Evolutionary conservation across 2,797 vertebrate species (phyloP), one percentile per base, ranked within the genome.

Genomic region (Brachymystax lenok): DNA sequence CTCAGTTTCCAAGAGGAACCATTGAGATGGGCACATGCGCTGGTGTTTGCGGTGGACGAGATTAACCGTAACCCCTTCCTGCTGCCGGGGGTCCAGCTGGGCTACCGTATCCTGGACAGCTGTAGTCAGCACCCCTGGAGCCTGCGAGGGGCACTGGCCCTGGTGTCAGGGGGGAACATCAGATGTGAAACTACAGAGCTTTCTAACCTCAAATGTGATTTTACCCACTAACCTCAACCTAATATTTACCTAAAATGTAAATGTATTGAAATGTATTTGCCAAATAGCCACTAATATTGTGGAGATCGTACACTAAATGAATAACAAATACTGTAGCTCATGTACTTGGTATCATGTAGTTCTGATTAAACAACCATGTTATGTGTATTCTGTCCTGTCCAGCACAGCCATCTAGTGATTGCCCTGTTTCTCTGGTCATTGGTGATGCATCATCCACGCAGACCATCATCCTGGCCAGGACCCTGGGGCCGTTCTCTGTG

Each of bases 1-100:
- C 54, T 33, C 80, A 96, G 90, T 81, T 93, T 96, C 89, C 91
- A 95, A 82, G 80, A 85, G 33, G 86, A 86, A 71, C 84, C 91
- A 3, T 71, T 93, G 27, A 91, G 90, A 68, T 94, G 92, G 87
- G 56, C 91, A 28, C 90, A 94, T 74, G 90, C 89, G 35, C 8
- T 71, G 50, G 16, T 52, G 14, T 50, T 71, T 51, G 51, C 21
- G 1, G 24, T 71, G 50, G 50, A 71, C 21, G 82, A 87, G 76
- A 85, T 87, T 40, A 87, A 87, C 79, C 74, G 61, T 21, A 82
- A 83, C 46, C 76, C 80, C 17, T 51, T 52, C 33, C 66, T 86
- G 24, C 79, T 86, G 8, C 88, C 86, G 14, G 83, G 80, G 52
- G 73, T 90, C 16, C 75, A 30, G 28, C 81, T 88, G 30, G 82